A percentile compares a stretch with the other conserved stretches of the same genome.
Evolutionary conservation across 2,113 vertebrate species (phyloP).

Genomic region (Spea multiplicata): DNA sequence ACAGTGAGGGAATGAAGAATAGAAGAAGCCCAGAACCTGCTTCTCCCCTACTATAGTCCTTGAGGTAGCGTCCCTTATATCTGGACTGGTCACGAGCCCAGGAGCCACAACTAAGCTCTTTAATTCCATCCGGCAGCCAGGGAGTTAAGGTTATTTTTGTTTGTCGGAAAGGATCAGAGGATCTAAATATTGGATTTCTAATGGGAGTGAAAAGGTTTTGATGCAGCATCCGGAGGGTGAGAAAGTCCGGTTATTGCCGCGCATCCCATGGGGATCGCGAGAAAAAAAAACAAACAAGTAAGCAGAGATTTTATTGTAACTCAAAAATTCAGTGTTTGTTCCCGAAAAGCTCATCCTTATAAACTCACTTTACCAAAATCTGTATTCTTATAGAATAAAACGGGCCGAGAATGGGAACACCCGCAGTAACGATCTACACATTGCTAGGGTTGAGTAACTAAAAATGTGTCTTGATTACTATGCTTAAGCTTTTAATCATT

Average conservation of each 20-base stretch:
- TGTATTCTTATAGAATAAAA: too few species aligned
- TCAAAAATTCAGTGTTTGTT: not conserved
- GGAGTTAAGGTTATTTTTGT: not conserved
- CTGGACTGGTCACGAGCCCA: too few species aligned
- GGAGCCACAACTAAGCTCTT: not conserved
- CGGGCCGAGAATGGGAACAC: too few species aligned
- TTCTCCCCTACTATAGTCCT: too few species aligned
- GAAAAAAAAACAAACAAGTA: conserved; percentile 21
- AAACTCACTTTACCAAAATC: not conserved
- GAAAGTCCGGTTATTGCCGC: conserved; percentile 43
- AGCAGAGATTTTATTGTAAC: conserved; percentile 14
- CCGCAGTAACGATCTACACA: too few species aligned
- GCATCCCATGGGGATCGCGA: conserved; percentile 1
- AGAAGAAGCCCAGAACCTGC: too few species aligned
- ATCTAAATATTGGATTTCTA: conserved; percentile 58
- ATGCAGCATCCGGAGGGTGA: conserved; percentile 39
- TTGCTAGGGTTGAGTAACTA: too few species aligned
- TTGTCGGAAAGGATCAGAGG: conserved; percentile 23
- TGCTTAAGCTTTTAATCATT: too few species aligned
- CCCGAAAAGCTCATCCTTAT: not conserved
- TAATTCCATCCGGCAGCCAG: not conserved
- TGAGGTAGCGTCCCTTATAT: too few species aligned
- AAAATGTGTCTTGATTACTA: too few species aligned
- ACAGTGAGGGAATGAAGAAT: too few species aligned
- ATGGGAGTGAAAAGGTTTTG: conserved; percentile 53